Base-by-base conservation (phyloP, 2,797 vertebrate genomes). In the Chanos chanos region DNA sequence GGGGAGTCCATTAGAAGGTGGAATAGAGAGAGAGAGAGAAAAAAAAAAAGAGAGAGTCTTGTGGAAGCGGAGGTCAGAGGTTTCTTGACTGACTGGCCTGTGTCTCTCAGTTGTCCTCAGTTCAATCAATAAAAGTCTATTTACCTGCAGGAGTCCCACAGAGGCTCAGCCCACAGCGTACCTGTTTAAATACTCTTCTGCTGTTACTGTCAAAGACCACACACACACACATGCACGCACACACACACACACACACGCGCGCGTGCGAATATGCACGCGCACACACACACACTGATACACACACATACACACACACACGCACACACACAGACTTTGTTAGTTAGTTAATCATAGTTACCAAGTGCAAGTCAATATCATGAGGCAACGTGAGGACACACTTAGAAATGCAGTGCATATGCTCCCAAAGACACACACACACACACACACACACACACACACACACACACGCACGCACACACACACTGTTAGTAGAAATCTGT, bases 41-140 rank as follows among this genome's bases (percentile, higher is more conserved):
- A n/a, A n/a, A n/a, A n/a, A n/a, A n/a, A n/a, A n/a, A n/a, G n/a
- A n/a, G n/a, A n/a, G n/a, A n/a, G n/a, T n/a, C n/a, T n/a, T n/a
- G n/a, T n/a, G n/a, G n/a, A n/a, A n/a, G n/a, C 60, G 47, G 3
- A 70, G 78, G 77, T 69, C 72, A 81, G 64, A 73, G 71, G 75
- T 79, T 70, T 34, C 56, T 64, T 65, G n/a, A 47, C 56, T 66
- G 47, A 56, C 77, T 73, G 75, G 40, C 73, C 77, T 64, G 37
- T 47, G 54, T 70, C 76, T 78, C 70, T 73, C 74, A 70, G 72
- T 71, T 60, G 59, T 73, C 56, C 50, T 40, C 27, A 66, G 63
- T 77, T 71, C 72, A 75, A 83, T 83, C 78, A 81, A 80, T 81
- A 82, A 75, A 76, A 79, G 73, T 71, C 73, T 80, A 73, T 71